phyloP scores from a whole-genome alignment of 1,140 invertebrate species.

The Panonychus citri region DNA sequence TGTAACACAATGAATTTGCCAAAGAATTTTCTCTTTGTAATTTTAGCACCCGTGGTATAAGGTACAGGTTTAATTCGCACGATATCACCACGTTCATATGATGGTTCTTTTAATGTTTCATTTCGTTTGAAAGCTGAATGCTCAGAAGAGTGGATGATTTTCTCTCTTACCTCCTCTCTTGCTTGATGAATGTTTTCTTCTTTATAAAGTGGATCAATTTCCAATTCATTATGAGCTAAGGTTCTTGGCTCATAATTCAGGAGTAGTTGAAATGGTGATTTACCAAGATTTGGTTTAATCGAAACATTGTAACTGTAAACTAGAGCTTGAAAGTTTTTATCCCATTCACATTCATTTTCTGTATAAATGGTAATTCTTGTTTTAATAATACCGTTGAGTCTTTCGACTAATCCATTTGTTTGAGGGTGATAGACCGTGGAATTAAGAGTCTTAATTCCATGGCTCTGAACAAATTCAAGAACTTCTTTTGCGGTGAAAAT shows the following conservation, averaged over 20 bases:
- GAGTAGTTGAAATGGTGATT: background rate
- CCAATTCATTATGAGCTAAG: too few relatives aligned
- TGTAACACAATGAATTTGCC: background rate
- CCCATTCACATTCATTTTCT: background rate
- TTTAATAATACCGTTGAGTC: background rate
- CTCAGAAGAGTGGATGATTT: background rate
- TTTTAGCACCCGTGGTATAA: background rate
- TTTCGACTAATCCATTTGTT: background rate
- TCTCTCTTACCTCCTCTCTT: background rate
- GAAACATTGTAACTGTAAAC: background rate
- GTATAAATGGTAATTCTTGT: background rate
- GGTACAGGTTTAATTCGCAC: background rate
- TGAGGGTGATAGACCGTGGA: background rate
- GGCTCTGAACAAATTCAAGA: background rate
- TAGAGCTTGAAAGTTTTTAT: background rate
- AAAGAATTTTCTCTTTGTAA: background rate
- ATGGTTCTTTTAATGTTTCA: background rate
- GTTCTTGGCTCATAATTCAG: too few relatives aligned
- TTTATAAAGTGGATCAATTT: too few relatives aligned
- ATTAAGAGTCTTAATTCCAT: background rate
- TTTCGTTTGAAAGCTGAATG: background rate
- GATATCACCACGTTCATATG: background rate
- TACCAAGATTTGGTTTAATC: background rate
- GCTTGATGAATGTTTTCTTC: background rate
- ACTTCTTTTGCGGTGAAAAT: background rate